Evolutionary conservation across 2,113 vertebrate species (phyloP).

Genomic region (Barbus barbus): DNA sequence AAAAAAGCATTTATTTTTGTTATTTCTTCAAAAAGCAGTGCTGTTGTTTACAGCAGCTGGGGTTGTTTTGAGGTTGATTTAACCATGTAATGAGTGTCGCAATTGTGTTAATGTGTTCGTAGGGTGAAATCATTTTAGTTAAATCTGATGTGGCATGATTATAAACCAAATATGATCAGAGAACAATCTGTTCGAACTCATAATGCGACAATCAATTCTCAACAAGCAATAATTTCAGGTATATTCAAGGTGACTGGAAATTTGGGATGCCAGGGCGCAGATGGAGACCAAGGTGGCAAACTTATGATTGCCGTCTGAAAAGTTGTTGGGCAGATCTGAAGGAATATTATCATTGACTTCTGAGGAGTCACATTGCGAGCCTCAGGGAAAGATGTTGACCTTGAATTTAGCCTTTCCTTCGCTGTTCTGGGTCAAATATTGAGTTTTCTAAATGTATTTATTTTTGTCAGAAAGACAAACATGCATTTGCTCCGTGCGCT

Average conservation of each 20-base stretch:
- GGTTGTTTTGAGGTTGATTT: slow-evolving; percentile 31
- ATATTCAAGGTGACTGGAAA: not conserved
- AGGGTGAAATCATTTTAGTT: slow-evolving; percentile 9
- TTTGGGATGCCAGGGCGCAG: slow-evolving; percentile 8
- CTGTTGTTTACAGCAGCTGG: too few relatives aligned
- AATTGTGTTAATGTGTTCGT: slow-evolving; percentile 13
- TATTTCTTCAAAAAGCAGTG: not conserved
- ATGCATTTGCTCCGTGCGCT: not conserved
- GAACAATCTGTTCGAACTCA: slow-evolving; percentile 13
- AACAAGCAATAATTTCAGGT: not conserved
- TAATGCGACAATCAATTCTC: not conserved
- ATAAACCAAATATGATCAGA: slow-evolving; percentile 6
- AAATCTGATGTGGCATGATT: slow-evolving; percentile 25
- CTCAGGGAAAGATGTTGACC: not conserved
- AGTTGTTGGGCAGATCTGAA: slow-evolving; percentile 12
- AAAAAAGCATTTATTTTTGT: too few relatives aligned
- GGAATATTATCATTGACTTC: not conserved
- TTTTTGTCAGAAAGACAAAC: not conserved
- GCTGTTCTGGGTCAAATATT: not conserved
- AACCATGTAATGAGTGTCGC: not conserved
- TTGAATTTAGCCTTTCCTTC: not conserved
- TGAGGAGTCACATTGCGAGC: not conserved
- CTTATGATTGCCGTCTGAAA: slow-evolving; percentile 13
- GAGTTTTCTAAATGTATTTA: not conserved
- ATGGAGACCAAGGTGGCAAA: slow-evolving; percentile 21